Evolutionary conservation across 2,113 vertebrate genomes (phyloP).

Genomic region (Haemorhous mexicanus): DNA sequence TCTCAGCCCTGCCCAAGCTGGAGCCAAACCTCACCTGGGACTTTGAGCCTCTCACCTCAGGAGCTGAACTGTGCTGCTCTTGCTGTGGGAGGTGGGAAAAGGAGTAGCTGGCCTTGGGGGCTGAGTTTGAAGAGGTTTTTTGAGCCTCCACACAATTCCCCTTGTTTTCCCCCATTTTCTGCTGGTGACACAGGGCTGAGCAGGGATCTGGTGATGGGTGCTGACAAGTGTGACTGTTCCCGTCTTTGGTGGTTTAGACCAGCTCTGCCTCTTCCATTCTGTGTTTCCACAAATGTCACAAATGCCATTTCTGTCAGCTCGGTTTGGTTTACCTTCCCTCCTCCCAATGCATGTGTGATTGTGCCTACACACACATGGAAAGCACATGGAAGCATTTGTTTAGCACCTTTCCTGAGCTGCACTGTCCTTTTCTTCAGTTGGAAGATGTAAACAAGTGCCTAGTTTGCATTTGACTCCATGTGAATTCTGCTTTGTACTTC

Average conservation of each 20-base stretch:
- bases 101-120: background rate
- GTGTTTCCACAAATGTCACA: background rate
- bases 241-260: background rate
- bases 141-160: background rate
- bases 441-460: background rate
- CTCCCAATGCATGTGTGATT: background rate
- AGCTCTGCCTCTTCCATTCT: background rate
- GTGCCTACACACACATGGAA: background rate
- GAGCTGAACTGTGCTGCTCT: background rate
- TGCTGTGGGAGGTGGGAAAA: accelerated
- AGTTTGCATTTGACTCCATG: background rate
- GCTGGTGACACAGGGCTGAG: background rate
- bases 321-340: background rate
- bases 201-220: background rate
- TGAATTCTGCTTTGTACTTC: background rate
- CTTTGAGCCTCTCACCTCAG: background rate
- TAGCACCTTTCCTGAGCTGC: background rate
- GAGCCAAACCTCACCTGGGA: background rate
- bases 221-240: background rate
- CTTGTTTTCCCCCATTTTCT: background rate
- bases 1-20: background rate
- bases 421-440: background rate
- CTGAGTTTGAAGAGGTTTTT: background rate
- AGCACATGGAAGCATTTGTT: background rate
- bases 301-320: background rate